These are phyloP conservation scores for Scarus forsteni DNA, from an alignment of 2,797 vertebrate genomes.

Conservation along the genomic window DNA sequence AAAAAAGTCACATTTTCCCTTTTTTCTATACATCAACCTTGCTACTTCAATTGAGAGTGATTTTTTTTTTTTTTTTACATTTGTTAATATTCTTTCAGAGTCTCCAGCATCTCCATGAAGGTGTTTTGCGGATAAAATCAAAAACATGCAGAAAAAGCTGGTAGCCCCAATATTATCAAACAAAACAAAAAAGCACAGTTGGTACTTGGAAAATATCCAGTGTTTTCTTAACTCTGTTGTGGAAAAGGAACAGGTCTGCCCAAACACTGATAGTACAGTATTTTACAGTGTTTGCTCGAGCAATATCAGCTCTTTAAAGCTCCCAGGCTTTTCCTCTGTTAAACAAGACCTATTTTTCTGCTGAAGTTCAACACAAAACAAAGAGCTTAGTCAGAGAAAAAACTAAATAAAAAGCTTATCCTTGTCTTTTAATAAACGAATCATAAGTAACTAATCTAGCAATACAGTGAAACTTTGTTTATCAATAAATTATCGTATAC, in stretches of 20 bases:
- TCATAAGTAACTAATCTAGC: no score
- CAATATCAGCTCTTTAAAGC: conserved; percentile 43
- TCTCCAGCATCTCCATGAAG: no score
- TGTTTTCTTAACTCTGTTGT: conserved; percentile 59
- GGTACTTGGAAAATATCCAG: conserved; percentile 38
- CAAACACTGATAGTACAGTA: conserved; percentile 70
- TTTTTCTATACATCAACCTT: no score
- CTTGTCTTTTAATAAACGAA: neutral
- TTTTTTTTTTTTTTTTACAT: no score
- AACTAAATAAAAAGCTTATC: neutral
- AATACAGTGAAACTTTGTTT: no score
- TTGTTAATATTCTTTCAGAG: no score
- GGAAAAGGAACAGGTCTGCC: conserved; percentile 51
- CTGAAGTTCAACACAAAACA: conserved; percentile 9
- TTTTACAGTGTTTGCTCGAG: conserved; percentile 49
- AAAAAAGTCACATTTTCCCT: no score
- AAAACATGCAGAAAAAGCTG: no score
- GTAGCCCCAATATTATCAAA: no score
- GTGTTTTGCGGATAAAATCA: no score
- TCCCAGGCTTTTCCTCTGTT: conserved; percentile 32
- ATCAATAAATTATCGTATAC: no score
- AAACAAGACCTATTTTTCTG: conserved; percentile 60
- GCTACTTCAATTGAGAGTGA: no score
- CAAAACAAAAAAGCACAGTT: conserved; percentile 33
- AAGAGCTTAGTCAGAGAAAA: neutral